phyloP scores from a whole-genome alignment of 2,888 invertebrate genomes.

The Neoitamus cyanurus region DNA sequence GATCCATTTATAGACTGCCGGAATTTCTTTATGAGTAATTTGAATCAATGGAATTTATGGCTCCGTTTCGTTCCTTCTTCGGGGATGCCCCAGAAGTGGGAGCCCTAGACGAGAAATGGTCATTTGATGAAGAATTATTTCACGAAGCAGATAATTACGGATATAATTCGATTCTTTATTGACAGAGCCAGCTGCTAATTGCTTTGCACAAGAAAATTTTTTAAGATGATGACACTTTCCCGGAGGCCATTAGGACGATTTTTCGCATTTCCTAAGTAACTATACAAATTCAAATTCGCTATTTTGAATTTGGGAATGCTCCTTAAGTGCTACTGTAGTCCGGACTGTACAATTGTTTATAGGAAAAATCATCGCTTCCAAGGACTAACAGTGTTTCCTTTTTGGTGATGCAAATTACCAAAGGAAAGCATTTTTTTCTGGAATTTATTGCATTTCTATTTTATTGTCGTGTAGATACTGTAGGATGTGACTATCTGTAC shows the following conservation, averaged over 20 bases:
- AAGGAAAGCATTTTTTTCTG: too few species aligned
- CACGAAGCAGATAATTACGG: background rate
- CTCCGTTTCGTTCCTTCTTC: background rate
- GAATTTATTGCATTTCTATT: too few species aligned
- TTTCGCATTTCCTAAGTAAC: background rate
- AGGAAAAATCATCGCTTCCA: background rate
- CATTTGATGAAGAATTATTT: background rate
- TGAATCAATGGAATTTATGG: slow-evolving; percentile 8
- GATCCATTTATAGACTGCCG: background rate
- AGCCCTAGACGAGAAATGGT: background rate
- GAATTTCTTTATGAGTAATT: slow-evolving; percentile 21
- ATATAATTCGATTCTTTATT: background rate
- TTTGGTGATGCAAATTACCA: too few species aligned
- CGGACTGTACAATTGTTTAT: too few species aligned
- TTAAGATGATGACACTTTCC: background rate
- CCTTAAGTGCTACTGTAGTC: background rate
- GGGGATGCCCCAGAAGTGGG: background rate
- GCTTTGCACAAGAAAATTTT: background rate
- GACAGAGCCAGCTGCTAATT: background rate
- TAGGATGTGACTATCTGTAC: too few species aligned
- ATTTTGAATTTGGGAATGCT: background rate
- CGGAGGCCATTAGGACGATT: background rate
- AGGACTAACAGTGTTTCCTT: background rate
- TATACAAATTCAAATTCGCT: background rate
- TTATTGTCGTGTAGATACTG: too few species aligned